These are phyloP conservation scores for Lytechinus variegatus DNA, from an alignment of 35 echinoderm and acorn worm species.

Conservation along the genomic window DNA sequence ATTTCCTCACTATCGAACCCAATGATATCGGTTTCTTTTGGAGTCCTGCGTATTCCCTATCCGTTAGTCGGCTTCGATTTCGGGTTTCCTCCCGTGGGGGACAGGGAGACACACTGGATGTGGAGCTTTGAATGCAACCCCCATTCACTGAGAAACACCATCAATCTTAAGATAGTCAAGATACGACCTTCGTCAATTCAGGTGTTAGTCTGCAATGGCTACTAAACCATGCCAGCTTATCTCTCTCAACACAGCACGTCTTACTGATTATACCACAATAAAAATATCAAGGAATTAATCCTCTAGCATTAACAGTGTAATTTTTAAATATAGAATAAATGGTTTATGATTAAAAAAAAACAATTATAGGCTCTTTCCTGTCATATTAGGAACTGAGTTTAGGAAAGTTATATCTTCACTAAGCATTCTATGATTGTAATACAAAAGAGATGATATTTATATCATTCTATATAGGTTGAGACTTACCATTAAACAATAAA, in stretches of 20 bases:
- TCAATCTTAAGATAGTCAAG: not conserved
- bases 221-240: not conserved
- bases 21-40: slow-evolving; percentile 11
- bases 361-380: not conserved
- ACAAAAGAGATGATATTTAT: not conserved
- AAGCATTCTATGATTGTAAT: not conserved
- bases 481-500: not conserved
- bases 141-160: not conserved
- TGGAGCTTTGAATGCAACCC: not conserved
- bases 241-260: not conserved
- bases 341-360: not conserved
- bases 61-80: slow-evolving; percentile 16
- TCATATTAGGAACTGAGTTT: no score
- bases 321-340: not conserved
- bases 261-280: not conserved
- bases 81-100: slow-evolving; percentile 11
- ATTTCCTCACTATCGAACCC: not conserved
- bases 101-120: not conserved
- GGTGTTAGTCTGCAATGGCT: not conserved
- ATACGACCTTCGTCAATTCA: not conserved
- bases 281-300: not conserved
- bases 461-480: no score
- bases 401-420: not conserved
- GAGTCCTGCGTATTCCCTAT: slow-evolving; percentile 37
- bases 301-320: not conserved